Evolutionary conservation across 2,797 vertebrate species (phyloP).

Genomic region (Limnodromus scolopaceus): DNA sequence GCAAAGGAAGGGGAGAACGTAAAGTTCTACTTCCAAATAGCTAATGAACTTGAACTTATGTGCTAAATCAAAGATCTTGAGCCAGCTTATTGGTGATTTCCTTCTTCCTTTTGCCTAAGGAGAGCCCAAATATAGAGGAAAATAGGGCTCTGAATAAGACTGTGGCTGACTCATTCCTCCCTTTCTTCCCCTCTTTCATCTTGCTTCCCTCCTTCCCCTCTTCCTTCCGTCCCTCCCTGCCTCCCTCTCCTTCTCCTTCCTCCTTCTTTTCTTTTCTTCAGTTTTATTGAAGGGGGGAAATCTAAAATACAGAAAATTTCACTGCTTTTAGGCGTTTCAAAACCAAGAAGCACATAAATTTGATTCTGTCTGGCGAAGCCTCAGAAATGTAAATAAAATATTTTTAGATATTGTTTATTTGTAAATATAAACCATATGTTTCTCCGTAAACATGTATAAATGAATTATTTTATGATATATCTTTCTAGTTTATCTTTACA

Average conservation of each 20-base stretch:
- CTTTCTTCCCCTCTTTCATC: background rate
- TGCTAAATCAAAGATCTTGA: background rate
- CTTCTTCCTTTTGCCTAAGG: background rate
- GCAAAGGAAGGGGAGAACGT: background rate
- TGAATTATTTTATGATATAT: background rate
- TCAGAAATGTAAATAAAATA: background rate
- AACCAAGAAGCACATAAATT: background rate
- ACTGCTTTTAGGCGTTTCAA: background rate
- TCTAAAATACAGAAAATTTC: background rate
- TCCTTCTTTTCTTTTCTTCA: background rate
- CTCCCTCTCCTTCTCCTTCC: background rate
- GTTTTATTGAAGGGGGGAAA: background rate
- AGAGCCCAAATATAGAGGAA: background rate
- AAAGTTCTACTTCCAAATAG: background rate
- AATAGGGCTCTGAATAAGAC: background rate
- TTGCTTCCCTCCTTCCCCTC: background rate
- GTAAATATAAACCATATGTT: background rate
- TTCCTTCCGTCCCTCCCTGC: background rate
- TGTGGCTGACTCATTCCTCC: background rate
- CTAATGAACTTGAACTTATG: accelerated
- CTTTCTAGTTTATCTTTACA: background rate
- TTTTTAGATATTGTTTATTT: background rate
- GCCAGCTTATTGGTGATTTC: background rate
- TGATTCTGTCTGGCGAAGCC: background rate
- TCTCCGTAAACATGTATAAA: background rate